Conservation (phyloP, 2,113 vertebrate genomes). For the Esox niger region DNA sequence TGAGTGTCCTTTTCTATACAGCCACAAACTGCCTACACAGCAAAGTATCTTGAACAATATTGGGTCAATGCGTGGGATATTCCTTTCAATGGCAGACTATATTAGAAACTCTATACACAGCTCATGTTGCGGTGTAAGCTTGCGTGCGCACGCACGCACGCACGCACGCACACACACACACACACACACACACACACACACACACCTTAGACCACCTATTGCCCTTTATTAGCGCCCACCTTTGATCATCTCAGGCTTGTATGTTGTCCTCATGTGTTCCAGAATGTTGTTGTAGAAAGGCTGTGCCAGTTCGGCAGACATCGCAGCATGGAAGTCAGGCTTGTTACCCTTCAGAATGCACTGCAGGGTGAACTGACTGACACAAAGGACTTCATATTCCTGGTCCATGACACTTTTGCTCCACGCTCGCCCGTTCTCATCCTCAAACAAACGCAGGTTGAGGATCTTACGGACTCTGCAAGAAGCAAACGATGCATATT, state of each 20-base stretch:
- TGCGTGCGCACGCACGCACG: too few relatives aligned
- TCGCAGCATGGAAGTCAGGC: conserved; percentile 92
- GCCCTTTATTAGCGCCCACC: too few relatives aligned
- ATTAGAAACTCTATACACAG: background rate
- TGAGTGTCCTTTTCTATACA: background rate
- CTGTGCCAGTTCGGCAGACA: conserved; percentile 87
- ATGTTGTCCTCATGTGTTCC: conserved; percentile 82
- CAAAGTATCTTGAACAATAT: background rate
- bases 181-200: too few relatives aligned
- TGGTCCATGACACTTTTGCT: conserved; percentile 90
- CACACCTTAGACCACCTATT: too few relatives aligned
- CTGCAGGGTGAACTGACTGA: conserved; percentile 97
- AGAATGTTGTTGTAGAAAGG: conserved; percentile 88
- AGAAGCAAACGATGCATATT: background rate
- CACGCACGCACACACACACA: too few relatives aligned
- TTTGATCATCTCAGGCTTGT: conserved; percentile 90
- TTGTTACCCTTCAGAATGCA: conserved; percentile 95
- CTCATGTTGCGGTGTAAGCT: background rate
- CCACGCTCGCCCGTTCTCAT: conserved; percentile 90
- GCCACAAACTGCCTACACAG: background rate
- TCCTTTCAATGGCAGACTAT: background rate
- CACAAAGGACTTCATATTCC: conserved; percentile 87
- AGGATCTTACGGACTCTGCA: conserved; percentile 95
- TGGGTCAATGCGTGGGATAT: conserved; percentile 16
- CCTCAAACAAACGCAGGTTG: conserved; percentile 91